A percentile compares a stretch with the other conserved stretches of the same genome.
These are phyloP conservation scores for Heterotis niloticus DNA, from an alignment of 2,113 vertebrate genomes.

Conservation along the genomic window DNA sequence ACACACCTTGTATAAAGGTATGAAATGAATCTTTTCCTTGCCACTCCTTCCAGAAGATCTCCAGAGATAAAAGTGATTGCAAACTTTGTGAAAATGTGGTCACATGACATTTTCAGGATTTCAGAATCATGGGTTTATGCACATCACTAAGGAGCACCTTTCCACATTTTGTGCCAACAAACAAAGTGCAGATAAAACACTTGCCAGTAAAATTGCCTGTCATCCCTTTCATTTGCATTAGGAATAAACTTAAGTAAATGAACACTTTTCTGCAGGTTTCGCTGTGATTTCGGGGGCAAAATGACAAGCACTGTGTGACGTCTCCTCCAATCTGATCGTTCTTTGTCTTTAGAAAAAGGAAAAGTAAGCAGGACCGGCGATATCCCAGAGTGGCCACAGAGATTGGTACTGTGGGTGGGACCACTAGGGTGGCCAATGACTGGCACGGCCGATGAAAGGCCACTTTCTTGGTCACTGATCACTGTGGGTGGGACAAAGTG, in stretches of 20 bases:
- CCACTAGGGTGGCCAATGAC: neutral
- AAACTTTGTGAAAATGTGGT: no score
- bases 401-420: neutral
- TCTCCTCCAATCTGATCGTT: neutral
- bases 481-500: neutral
- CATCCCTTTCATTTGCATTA: neutral
- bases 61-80: no score
- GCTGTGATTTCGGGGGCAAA: no score
- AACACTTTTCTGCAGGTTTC: neutral
- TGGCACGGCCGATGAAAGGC: constrained; percentile 14
- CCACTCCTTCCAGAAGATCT: no score
- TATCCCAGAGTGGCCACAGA: constrained; percentile 9
- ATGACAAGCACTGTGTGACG: no score
- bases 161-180: neutral
- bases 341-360: neutral
- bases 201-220: neutral
- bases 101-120: no score
- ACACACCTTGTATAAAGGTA: no score
- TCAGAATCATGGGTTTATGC: no score
- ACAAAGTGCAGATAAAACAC: neutral
- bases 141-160: no score
- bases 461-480: constrained; percentile 7
- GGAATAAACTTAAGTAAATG: constrained; percentile 10
- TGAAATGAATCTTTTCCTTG: no score
- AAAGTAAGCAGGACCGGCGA: constrained; percentile 7